Base-by-base conservation (phyloP, 2,797 vertebrate genomes). In the Sebastes taczanowskii region DNA sequence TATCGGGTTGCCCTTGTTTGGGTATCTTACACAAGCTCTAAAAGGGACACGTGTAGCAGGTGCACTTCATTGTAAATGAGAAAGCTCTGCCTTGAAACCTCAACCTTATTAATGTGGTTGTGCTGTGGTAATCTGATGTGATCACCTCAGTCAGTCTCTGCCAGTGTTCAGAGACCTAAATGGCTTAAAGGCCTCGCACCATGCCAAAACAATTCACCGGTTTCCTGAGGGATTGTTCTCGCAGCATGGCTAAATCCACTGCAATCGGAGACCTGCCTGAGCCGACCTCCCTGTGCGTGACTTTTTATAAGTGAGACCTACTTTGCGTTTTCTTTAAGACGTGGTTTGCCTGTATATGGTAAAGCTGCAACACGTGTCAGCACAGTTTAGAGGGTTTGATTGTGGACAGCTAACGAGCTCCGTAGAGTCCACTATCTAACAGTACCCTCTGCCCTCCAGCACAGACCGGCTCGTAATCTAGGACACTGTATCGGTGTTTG, bases 71-170 rank as follows among this genome's bases (percentile, higher is more conserved):
- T 90, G 85, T 86, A 85, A 88, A 88, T 20, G 71, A 87, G 77
- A 81, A 71, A 74, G 59, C 49, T 30, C 2, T 73, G 77, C 70
- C 67, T 86, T 52, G 34, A 85, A 88, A 84, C 75, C 69, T 64
- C 61, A 87, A 62, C 70, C 81, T 73, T 73, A 84, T 86, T 89
- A 79, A 82, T 90, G 87, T 83, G 86, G 82, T 88, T 77, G 75
- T 81, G 88, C 83, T 71, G 82, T 27, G 65, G 89, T 89, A 90
- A 90, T 89, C 92, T 92, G 84, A 92, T 91, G 85, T 92, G 82
- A 86, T 93, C 84, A 80, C 74, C 83, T 89, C 77, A 65, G 80
- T 83, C 80, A 76, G 78, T 82, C 77, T 83, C 67, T 82, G 84
- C 84, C 81, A 80, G 34, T 58, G 79, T 82, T 85, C 74, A 80